Conservation (phyloP, 2,113 vertebrate genomes). For the Apteryx mantelli region DNA sequence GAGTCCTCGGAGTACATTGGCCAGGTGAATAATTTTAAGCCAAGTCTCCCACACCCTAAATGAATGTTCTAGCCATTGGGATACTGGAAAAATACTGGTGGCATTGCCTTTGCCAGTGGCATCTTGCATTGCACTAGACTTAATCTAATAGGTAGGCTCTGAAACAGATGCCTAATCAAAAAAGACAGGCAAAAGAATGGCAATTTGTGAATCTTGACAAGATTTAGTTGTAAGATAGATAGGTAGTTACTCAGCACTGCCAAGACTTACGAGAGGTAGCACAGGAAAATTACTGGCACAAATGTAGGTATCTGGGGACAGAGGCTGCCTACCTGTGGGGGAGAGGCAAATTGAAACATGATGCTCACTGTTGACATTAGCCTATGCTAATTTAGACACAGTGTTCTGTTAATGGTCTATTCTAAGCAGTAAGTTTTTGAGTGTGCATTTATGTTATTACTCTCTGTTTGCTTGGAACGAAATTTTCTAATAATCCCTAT, state of each 20-base stretch:
- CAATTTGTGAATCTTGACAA: neutral
- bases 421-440: neutral
- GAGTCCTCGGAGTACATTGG: neutral
- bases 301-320: neutral
- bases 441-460: neutral
- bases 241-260: neutral
- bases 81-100: neutral
- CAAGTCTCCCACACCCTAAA: neutral
- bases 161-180: neutral
- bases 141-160: neutral
- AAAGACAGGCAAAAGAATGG: neutral
- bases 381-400: neutral
- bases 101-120: neutral
- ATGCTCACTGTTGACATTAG: neutral
- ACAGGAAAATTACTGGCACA: neutral
- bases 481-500: neutral
- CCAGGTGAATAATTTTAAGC: neutral
- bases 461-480: neutral
- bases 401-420: neutral
- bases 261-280: neutral
- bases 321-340: neutral
- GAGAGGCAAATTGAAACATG: neutral
- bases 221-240: neutral
- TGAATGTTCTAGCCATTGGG: neutral
- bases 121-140: neutral